A percentile compares a stretch with the other conserved stretches of the same genome.
These are phyloP conservation scores for Nomada fabriciana DNA, from an alignment of 2,888 invertebrate genomes.

Conservation along the genomic window DNA sequence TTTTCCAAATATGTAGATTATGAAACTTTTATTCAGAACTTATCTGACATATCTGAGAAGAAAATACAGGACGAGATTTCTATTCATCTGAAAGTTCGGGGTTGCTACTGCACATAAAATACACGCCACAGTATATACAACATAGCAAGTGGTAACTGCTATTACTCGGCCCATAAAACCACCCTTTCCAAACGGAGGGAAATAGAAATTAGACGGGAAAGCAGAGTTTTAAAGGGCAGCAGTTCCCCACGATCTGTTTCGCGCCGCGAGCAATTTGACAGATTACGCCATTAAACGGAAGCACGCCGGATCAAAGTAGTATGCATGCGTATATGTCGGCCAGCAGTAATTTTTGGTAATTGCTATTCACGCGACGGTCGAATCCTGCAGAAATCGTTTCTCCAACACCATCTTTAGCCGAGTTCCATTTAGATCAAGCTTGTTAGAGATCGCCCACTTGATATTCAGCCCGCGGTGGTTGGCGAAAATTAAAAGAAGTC, in stretches of 20 bases:
- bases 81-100: too few species aligned
- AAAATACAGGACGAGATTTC: too few species aligned
- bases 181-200: not conserved
- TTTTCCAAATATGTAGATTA: too few species aligned
- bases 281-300: slow-evolving; percentile 33
- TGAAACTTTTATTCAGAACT: not conserved
- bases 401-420: not conserved
- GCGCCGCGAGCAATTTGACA: slow-evolving; percentile 42
- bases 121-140: not conserved
- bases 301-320: not conserved
- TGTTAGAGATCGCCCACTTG: not conserved
- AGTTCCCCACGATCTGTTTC: slow-evolving; percentile 22
- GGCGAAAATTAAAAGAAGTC: not conserved
- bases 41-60: too few species aligned
- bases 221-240: slow-evolving; percentile 5
- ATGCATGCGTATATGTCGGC: not conserved
- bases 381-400: not conserved
- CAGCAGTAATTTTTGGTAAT: slow-evolving; percentile 51
- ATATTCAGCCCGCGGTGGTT: not conserved
- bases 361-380: slow-evolving; percentile 5
- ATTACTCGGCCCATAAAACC: not conserved
- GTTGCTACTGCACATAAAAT: not conserved
- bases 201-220: slow-evolving; percentile 2
- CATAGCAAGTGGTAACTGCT: too few species aligned
- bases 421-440: not conserved